Base-by-base conservation (phyloP, 2,888 invertebrate species). In the Trichogramma dendrolimi region DNA sequence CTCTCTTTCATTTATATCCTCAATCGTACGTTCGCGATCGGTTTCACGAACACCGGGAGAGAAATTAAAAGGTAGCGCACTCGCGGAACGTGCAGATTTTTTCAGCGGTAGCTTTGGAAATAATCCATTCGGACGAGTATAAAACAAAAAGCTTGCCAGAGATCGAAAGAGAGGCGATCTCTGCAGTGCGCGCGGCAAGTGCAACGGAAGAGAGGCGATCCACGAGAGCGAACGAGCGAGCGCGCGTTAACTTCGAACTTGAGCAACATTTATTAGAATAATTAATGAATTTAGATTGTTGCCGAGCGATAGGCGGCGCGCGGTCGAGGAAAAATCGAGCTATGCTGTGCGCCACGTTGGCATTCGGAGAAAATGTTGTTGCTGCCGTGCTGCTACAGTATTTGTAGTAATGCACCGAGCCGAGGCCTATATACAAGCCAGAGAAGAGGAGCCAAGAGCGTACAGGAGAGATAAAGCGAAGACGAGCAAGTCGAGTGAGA, bases 201-300 rank as follows among this genome's bases (percentile, higher is more conserved):
- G 27, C 27, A 40, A 42, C 39, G 1, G 53, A 48, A 48, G 40
- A 51, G 40, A 51, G 39, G 39, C 41, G 11, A 55, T 55, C 44
- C 40, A 11, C 4, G 55, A 46, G 44, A 52, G 39, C 47, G 6
- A 52, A 52, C 10, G 38, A 10, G n/a, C 41, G 1, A 27, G n/a
- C 8, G 10, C 14, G 4, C 7, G 6, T n/a, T 14, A n/a, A 10
- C 11, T 42, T 8, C n/a, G 10, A 27, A 41, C 27, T 43, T 11
- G n/a, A n/a, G 59, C 42, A 61, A 63, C 65, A 62, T 65, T 65
- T 65, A 65, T 65, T 65, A 62, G 62, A 65, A 65, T 65, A 65
- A 65, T 65, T 65, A 63, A 65, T 65, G 65, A 65, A 65, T 60
- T 14, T 52, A 65, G 65, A 65, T 65, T 63, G 65, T 56, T 53